Base-by-base conservation (phyloP, 2,113 vertebrate genomes). In the Acrocephalus kingi region DNA sequence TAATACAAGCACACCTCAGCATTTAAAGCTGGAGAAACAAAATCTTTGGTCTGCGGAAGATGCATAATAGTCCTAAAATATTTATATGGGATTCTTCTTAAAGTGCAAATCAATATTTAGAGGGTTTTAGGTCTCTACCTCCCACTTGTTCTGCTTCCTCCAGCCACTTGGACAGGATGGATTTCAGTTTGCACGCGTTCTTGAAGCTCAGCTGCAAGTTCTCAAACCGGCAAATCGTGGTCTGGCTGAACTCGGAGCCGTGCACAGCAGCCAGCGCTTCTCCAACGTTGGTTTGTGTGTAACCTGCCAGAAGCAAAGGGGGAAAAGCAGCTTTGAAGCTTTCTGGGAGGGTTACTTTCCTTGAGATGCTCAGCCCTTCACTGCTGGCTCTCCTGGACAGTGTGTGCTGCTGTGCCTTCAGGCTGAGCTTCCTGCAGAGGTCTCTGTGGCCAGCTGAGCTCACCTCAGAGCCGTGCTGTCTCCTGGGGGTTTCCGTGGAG, bases 161-260 rank as follows among this genome's bases (percentile, higher is more conserved):
- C 93, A 99, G 97, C 99, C 99, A 99, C 95, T 99, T 99, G 46
- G 99, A 98, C 93, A 99, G 97, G 87, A 99, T 99, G 14, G 98
- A 98, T 97, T 99, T 99, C 75, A 99, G 98, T 89, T 99, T 99
- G 98, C 99, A 99, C 1, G 99, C 99, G 0, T 99, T 99, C 97
- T 99, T 99, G 94, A 99, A 99, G 96, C 99, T 99, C 96, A 99
- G 98, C 96, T 99, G 99, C 95, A 99, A 96, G 96, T 99, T 99
- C 97, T 99, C 99, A 97, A 99, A 99, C 35, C 99, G 98, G 96
- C 99, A 99, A 96, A 99, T 99, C 4, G 99, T 99, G 22, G 99
- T 99, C 97, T 99, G 99, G 94, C 99, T 99, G 98, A 99, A 99
- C 95, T 99, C 99, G 1, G 99, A 99, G 93, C 99, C 99, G 0